These are phyloP conservation scores for Notolepis coatsorum DNA, from an alignment of 2,797 vertebrate species.

Conservation along the genomic window DNA sequence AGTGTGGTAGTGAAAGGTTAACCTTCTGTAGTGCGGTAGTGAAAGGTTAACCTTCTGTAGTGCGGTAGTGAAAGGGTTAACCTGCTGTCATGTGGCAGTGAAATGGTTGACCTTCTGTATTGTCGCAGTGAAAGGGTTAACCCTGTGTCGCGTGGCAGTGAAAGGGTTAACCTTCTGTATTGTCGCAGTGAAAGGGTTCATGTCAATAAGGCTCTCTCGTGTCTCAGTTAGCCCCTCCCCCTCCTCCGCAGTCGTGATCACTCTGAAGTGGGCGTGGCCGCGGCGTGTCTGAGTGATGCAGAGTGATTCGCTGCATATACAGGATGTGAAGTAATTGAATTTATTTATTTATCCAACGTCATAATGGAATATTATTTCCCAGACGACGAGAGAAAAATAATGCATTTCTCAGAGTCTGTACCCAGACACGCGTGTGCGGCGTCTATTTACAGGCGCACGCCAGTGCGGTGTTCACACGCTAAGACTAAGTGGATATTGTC, in stretches of 20 bases:
- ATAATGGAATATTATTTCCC: constrained; percentile 67
- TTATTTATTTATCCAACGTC: constrained; percentile 69
- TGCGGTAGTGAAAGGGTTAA: no score
- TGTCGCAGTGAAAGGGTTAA: no score
- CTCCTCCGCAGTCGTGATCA: constrained; percentile 58
- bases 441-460: constrained; percentile 45
- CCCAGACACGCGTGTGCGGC: constrained; percentile 41
- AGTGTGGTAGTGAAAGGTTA: no score
- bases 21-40: no score
- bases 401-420: constrained; percentile 51
- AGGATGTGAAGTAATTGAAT: constrained; percentile 62
- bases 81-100: no score
- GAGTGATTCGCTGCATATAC: constrained; percentile 41
- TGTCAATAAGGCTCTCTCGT: constrained; percentile 53
- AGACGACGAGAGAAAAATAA: constrained; percentile 47
- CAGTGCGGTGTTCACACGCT: constrained; percentile 29
- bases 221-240: constrained; percentile 49
- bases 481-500: constrained; percentile 14
- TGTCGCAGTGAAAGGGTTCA: no score
- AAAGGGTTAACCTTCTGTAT: no score
- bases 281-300: constrained; percentile 24
- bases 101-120: no score
- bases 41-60: no score
- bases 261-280: constrained; percentile 46
- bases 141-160: no score